Evolutionary conservation across 2,888 invertebrate genomes (phyloP), one percentile per base, ranked within the genome.

Genomic region (Apeira syringaria): DNA sequence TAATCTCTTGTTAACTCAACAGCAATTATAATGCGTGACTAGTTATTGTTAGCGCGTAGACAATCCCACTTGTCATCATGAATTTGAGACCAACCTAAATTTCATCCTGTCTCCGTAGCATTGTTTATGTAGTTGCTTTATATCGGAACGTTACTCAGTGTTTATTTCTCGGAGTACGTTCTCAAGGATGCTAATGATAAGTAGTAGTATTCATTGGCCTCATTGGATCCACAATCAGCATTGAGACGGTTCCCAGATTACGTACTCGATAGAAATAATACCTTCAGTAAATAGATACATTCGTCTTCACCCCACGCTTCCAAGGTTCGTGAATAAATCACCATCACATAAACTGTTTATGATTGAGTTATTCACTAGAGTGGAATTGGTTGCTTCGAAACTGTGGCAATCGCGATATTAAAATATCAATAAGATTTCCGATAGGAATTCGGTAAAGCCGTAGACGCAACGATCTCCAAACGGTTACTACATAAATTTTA

Each of bases 291-390:
- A 38, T 44, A 35, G 22, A 27, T 17, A 22, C 39, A 42, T 39
- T 34, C 24, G 32, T 46, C 44, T 49, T 32, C 29, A 48, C 18
- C 13, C 12, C 8, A 26, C 32, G 34, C 29, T 41, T 34, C 30
- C 42, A 31, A 36, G 31, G 25, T 9, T 26, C 33, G n/a, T 0
- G 9, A 17, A 8, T 31, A 26, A 26, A 39, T 27, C 38, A 35
- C 27, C 43, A 40, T 34, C 20, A 38, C 17, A 6, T 22, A 25
- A 39, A 39, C 49, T 47, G 40, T 47, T 47, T 45, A 47, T 34
- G 42, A 44, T 39, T 38, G 35, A 29, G 38, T 43, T 52, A 45
- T 45, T 45, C 34, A 22, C 13, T 43, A 15, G 30, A 47, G 47
- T 39, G 28, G 43, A 10, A 49, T 43, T 5, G 37, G 44, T 47